phyloP scores from a whole-genome alignment of 2,113 vertebrate species.

The Protobothrops flavoviridis region DNA sequence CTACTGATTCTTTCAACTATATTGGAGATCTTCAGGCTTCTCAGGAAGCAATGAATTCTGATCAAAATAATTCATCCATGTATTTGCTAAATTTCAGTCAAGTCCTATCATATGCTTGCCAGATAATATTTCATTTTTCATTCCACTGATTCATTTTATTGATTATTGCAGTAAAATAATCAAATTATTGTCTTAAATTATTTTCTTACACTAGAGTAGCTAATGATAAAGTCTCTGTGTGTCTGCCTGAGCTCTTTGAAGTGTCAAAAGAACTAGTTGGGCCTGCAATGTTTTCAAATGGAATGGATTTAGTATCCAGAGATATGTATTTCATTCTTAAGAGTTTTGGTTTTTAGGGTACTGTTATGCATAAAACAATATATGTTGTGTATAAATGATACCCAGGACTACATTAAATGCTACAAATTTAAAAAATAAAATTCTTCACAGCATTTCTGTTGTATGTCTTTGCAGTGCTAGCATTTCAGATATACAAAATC shows the following conservation, averaged over 20 bases:
- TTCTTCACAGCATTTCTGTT: not conserved
- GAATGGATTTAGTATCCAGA: not conserved
- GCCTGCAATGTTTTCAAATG: not conserved
- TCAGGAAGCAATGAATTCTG: not conserved
- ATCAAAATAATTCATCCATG: not conserved
- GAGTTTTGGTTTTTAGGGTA: not conserved
- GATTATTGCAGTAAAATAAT: not conserved
- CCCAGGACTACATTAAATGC: not conserved
- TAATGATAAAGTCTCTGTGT: not conserved
- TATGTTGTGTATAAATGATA: not conserved
- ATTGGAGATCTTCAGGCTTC: not conserved
- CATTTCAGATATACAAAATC: accelerated
- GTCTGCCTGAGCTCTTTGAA: not conserved
- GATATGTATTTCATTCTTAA: not conserved
- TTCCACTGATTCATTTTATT: not conserved
- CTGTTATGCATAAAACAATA: not conserved
- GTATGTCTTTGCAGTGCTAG: not conserved
- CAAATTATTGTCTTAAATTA: not conserved
- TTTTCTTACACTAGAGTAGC: not conserved
- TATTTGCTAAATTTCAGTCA: not conserved
- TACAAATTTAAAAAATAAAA: not conserved
- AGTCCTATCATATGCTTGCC: not conserved
- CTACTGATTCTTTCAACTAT: not conserved
- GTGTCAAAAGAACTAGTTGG: not conserved
- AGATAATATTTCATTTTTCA: not conserved